phyloP scores from a whole-genome alignment of 2,113 vertebrate species.

The Hippocampus mohnikei region DNA sequence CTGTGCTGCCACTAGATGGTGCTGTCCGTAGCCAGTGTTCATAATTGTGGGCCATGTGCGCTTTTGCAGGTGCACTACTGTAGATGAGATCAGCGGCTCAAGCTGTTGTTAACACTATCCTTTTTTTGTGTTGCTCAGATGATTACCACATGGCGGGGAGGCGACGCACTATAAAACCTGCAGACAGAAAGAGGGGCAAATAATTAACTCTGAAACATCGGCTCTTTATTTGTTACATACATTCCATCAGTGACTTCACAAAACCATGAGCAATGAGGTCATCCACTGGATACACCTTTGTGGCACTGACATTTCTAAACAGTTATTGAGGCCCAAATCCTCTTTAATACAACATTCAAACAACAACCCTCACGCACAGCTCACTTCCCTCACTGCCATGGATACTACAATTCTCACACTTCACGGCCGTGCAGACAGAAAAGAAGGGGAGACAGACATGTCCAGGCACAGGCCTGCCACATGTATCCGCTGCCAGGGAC shows the following conservation, averaged over 20 bases:
- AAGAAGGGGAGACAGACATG: constrained; percentile 60
- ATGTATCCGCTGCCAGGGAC: constrained; percentile 70
- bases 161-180: constrained; percentile 30
- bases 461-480: constrained; percentile 68
- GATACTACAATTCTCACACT: constrained; percentile 62
- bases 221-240: not conserved
- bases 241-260: constrained; percentile 9
- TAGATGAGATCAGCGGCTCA: constrained; percentile 25
- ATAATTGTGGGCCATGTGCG: constrained; percentile 86
- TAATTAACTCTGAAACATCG: constrained; percentile 17
- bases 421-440: constrained; percentile 53
- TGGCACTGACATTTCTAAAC: constrained; percentile 30
- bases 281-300: constrained; percentile 9
- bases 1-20: constrained; percentile 72
- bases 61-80: constrained; percentile 27
- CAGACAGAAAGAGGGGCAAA: constrained; percentile 34
- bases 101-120: constrained; percentile 25
- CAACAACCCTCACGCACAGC: constrained; percentile 10
- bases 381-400: constrained; percentile 41
- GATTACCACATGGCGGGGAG: constrained; percentile 49
- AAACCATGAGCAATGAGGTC: constrained; percentile 16
- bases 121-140: constrained; percentile 2
- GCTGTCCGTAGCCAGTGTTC: constrained; percentile 90
- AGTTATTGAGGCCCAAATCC: constrained; percentile 45
- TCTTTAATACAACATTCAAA: constrained; percentile 45